Percentiles rank a stretch among this genome's conserved stretches.
These are phyloP conservation scores for Micrastur ruficollis DNA, from an alignment of 2,797 vertebrate species.

Conservation along the genomic window DNA sequence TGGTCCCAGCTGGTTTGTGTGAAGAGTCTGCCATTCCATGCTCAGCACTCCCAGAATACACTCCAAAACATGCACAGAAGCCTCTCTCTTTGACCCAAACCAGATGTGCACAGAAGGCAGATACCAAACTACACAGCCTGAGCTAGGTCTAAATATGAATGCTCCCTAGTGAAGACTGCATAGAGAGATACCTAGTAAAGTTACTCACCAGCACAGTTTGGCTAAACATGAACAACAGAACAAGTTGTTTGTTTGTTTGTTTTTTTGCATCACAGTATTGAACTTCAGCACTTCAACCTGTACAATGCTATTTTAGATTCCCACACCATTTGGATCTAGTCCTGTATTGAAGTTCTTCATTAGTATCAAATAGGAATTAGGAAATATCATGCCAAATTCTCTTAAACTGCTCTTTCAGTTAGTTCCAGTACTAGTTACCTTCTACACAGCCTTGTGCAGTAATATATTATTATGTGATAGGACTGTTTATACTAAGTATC, in stretches of 20 bases:
- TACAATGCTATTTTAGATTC: neutral
- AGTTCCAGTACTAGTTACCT: neutral
- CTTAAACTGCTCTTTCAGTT: neutral
- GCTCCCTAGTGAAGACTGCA: neutral
- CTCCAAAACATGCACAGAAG: neutral
- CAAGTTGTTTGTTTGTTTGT: neutral
- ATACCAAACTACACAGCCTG: neutral
- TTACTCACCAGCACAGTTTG: neutral
- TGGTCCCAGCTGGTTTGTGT: neutral
- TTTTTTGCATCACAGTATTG: neutral
- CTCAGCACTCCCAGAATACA: rapidly evolving
- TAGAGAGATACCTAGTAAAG: neutral
- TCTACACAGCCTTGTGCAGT: neutral
- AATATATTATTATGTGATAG: neutral
- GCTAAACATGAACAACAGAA: neutral
- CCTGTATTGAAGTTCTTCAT: neutral
- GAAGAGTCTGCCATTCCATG: rapidly evolving
- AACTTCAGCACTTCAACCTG: neutral
- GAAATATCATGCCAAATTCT: neutral
- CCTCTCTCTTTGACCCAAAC: neutral
- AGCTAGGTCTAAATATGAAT: neutral
- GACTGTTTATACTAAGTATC: neutral
- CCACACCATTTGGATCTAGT: neutral
- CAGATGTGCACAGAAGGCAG: neutral
- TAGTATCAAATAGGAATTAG: neutral